Evolutionary conservation across 2,888 invertebrate species (phyloP).

Genomic region (Apodemia duryi): DNA sequence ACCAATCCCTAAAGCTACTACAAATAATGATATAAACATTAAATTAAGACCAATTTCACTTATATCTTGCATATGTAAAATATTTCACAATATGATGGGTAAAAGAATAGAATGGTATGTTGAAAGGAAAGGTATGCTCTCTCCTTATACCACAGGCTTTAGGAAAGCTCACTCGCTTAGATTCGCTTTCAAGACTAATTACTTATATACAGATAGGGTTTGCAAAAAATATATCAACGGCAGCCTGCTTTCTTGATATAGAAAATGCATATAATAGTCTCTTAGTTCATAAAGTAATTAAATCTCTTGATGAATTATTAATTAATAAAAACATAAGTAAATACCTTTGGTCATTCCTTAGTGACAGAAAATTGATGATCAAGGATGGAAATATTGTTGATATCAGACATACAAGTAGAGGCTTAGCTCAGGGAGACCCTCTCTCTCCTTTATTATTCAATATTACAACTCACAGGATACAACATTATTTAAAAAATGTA

Average conservation of each 20-base stretch:
- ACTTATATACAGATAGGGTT: conserved; percentile 25
- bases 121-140: conserved; percentile 15
- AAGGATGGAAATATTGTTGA: not conserved
- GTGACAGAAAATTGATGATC: conserved; percentile 13
- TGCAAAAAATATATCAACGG: conserved; percentile 19
- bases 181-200: conserved; percentile 20
- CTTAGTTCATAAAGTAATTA: conserved; percentile 12
- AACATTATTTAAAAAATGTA: no score
- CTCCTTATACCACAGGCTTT: conserved; percentile 22
- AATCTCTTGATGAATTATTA: conserved; percentile 20
- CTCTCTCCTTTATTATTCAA: no score
- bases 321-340: conserved; percentile 18
- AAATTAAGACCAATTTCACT: conserved; percentile 17
- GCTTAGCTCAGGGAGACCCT: no score
- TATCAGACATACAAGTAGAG: no score
- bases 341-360: conserved; percentile 19
- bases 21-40: not conserved
- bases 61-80: conserved; percentile 19
- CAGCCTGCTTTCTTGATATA: conserved; percentile 27
- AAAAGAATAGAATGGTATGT: conserved; percentile 17
- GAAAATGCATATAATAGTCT: conserved; percentile 27
- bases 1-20: conserved; percentile 12
- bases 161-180: conserved; percentile 24
- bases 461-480: no score
- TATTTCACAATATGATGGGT: conserved; percentile 16